Conservation (phyloP, 2,888 invertebrate species). For the Omphaloscelis lunosa region DNA sequence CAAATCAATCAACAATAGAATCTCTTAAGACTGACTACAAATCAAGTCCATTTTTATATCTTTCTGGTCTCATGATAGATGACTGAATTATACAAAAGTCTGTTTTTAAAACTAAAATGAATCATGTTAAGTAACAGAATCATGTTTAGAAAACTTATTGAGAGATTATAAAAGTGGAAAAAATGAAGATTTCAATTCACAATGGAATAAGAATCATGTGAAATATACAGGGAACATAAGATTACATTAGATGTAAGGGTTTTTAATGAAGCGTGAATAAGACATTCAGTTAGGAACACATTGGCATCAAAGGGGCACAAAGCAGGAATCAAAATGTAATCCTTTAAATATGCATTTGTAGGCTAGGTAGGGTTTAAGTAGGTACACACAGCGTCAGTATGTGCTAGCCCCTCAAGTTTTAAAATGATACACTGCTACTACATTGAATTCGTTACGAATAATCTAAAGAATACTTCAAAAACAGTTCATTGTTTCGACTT, state of each 20-base stretch:
- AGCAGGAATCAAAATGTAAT: constrained; percentile 33
- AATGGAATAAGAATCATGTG: constrained; percentile 31
- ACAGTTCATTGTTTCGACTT: too few relatives aligned
- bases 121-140: constrained; percentile 27
- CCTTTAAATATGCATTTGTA: constrained; percentile 16
- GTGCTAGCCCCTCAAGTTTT: too few relatives aligned
- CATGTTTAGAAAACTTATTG: constrained; percentile 55
- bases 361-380: constrained; percentile 4
- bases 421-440: too few relatives aligned
- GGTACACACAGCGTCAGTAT: too few relatives aligned
- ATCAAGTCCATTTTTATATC: not conserved
- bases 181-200: constrained; percentile 9
- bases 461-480: too few relatives aligned
- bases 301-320: constrained; percentile 30
- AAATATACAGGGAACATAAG: constrained; percentile 39
- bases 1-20: not conserved
- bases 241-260: constrained; percentile 38
- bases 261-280: constrained; percentile 59
- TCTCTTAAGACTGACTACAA: not conserved
- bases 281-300: constrained; percentile 27
- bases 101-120: constrained; percentile 23
- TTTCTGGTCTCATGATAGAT: constrained; percentile 27
- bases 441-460: too few relatives aligned
- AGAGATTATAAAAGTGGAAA: constrained; percentile 52
- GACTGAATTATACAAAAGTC: constrained; percentile 22